A percentile compares a stretch with the other conserved stretches of the same genome.
Conservation (phyloP, 2,113 vertebrate genomes). For the Phycodurus eques region DNA sequence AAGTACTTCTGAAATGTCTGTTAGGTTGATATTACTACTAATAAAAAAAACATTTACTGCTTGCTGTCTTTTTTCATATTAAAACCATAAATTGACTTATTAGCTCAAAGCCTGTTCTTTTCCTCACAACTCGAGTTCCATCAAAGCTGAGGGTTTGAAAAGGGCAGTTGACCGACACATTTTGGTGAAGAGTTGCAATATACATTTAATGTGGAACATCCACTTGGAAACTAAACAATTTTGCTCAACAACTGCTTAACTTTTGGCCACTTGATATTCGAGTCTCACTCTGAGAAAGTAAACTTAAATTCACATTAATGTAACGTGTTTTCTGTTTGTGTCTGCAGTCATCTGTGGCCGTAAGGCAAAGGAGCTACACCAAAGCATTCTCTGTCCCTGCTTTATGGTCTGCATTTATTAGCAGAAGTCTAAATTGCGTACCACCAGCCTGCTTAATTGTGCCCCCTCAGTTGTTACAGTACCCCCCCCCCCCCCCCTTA, state of each 20-base stretch:
- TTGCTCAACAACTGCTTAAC: constrained; percentile 4
- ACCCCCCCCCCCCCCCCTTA: constrained; percentile 53
- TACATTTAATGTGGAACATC: constrained; percentile 43
- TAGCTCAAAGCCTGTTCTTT: constrained; percentile 43
- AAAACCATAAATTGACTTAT: constrained; percentile 26
- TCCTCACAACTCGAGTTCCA: constrained; percentile 30
- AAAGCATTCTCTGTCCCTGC: constrained; percentile 24
- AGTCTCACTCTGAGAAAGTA: no score
- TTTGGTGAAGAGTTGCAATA: constrained; percentile 48
- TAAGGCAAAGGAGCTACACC: constrained; percentile 28
- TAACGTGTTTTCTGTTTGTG: constrained; percentile 22
- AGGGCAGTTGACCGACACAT: constrained; percentile 32
- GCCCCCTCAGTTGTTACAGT: constrained; percentile 64
- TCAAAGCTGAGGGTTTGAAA: constrained; percentile 20
- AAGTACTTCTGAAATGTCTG: constrained; percentile 36
- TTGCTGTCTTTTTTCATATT: constrained; percentile 36
- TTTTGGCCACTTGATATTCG: neutral
- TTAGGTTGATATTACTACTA: constrained; percentile 30
- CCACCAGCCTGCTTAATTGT: constrained; percentile 57
- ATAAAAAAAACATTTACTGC: constrained; percentile 21
- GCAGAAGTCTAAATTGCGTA: constrained; percentile 57
- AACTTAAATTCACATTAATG: neutral
- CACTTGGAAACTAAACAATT: constrained; percentile 30
- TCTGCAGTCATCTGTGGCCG: constrained; percentile 52
- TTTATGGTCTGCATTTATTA: constrained; percentile 58